These are phyloP conservation scores for Vollenhovia emeryi DNA, from an alignment of 1,140 invertebrate genomes.

Conservation along the genomic window DNA sequence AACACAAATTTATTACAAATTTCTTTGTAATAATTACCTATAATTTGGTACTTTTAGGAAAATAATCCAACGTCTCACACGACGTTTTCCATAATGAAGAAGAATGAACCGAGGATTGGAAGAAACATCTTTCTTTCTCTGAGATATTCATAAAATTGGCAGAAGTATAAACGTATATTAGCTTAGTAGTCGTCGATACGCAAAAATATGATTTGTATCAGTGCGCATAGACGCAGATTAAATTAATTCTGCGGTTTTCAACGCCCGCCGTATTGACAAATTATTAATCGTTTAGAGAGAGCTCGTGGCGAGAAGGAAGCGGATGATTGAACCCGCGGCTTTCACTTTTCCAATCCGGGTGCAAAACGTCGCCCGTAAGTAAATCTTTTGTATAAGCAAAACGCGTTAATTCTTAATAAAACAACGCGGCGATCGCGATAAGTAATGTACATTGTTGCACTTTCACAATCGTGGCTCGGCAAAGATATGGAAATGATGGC, in stretches of 20 bases:
- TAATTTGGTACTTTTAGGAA: not conserved
- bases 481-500: not conserved
- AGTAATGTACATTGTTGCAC: not conserved
- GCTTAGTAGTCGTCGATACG: not conserved
- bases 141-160: not conserved
- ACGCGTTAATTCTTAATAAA: not conserved
- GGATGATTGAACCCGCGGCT: constrained; percentile 16
- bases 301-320: constrained; percentile 15
- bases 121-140: not conserved
- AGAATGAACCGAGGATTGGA: not conserved
- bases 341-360: constrained; percentile 44
- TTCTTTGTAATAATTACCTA: not conserved
- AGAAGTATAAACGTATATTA: not conserved
- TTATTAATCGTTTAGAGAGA: constrained; percentile 33
- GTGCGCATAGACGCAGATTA: not conserved
- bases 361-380: constrained; percentile 10
- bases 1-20: not conserved
- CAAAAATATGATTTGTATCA: not conserved
- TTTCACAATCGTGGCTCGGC: constrained; percentile 2
- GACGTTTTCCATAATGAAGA: not conserved
- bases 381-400: not conserved
- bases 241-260: constrained; percentile 25
- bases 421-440: not conserved
- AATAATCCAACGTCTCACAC: not conserved
- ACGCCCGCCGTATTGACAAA: not conserved